A percentile compares a stretch with the other conserved stretches of the same genome.
These are phyloP conservation scores for Xylota sylvarum DNA, from an alignment of 2,888 invertebrate species.

Conservation along the genomic window DNA sequence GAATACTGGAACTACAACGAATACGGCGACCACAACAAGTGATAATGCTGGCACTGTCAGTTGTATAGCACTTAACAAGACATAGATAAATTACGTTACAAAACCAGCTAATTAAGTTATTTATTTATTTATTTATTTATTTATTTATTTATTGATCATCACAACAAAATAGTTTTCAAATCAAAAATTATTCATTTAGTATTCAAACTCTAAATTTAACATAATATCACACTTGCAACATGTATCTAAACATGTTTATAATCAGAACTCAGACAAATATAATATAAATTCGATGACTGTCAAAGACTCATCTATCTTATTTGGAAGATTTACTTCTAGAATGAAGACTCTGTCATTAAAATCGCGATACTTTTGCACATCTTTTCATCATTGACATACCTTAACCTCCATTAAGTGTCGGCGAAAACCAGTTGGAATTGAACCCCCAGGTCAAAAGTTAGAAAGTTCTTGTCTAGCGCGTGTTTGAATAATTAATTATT, in stretches of 20 bases:
- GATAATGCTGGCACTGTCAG: constrained; percentile 52
- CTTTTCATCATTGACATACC: not conserved
- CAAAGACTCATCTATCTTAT: too few species aligned
- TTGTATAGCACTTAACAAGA: constrained; percentile 12
- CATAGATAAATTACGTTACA: not conserved
- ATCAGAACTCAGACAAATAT: too few species aligned
- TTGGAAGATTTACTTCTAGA: too few species aligned
- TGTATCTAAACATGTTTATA: too few species aligned
- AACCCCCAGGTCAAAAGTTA: too few species aligned
- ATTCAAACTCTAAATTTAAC: too few species aligned
- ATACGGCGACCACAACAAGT: constrained; percentile 1
- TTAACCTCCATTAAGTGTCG: not conserved
- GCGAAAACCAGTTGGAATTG: too few species aligned
- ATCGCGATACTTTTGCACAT: not conserved
- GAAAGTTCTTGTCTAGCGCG: too few species aligned
- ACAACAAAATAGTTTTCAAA: not conserved
- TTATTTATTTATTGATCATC: not conserved
- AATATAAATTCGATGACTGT: too few species aligned
- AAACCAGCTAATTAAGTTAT: too few species aligned
- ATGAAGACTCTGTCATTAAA: too few species aligned
- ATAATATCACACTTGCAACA: not conserved
- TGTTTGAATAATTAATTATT: too few species aligned
- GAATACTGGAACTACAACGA: not conserved
- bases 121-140: not conserved
- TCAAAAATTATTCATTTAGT: not conserved